Base-by-base conservation (phyloP, 2,888 invertebrate genomes). In the Thereva unica region DNA sequence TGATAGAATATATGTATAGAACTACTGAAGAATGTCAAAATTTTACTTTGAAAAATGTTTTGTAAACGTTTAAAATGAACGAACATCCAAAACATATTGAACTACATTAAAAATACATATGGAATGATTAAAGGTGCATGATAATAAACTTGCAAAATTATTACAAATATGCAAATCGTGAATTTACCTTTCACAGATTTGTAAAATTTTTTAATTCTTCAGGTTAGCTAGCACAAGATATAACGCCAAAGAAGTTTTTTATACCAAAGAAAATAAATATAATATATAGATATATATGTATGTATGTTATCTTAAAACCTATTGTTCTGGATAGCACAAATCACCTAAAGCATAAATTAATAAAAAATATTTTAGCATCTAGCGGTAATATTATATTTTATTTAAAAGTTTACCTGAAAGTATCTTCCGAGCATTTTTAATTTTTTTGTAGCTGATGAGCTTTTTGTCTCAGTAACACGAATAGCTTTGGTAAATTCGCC, bases 391-490 rank as follows among this genome's bases (percentile, higher is more conserved):
- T 57, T 40, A 35, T n/a, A 42, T 44, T 40, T 84, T 84, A 9
- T 41, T 44, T 57, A 9, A 10, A 74, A 86, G 23, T 23, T 86
- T 68, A 89, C 86, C 69, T 88, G 88, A 76, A 89, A 87, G 74
- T 88, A 89, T 68, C 87, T 86, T 53, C 87, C 87, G 50, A 89
- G 80, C 72, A 89, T 80, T 23, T 84, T 83, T 77, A 85, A 85
- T 76, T 85, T 87, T 78, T 81, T 84, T 74, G 81, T 81, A 76
- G 72, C 78, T 76, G 67, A 78, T 76, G 74, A 78, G 76, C 74
- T 77, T 78, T 75, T 79, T 12, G 68, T 50, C 72, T 78, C 76
- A 68, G 78, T 77, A 64, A 76, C 75, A 71, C 78, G 75, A 70
- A 80, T 75, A 73, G 77, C 76, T 75, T 78, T 80, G 71, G 79